Evolutionary conservation across 1,140 invertebrate genomes (phyloP).

Genomic region (Nilaparvata lugens): DNA sequence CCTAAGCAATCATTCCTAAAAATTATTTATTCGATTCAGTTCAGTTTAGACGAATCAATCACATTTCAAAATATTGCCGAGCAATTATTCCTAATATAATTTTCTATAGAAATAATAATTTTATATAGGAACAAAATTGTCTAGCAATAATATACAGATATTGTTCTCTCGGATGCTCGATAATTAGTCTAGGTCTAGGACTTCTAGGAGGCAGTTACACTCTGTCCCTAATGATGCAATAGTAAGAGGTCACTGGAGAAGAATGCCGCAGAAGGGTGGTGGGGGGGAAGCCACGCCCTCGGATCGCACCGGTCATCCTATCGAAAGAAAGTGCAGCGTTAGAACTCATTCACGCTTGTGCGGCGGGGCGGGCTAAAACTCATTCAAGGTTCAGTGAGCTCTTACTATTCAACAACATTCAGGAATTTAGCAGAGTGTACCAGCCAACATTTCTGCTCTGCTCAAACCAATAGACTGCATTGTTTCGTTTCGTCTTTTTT

Average conservation of each 20-base stretch:
- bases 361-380: background rate
- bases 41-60: no score
- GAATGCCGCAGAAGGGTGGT: background rate
- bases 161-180: background rate
- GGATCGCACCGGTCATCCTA: conserved; percentile 3
- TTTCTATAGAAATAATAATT: no score
- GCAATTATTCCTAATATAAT: no score
- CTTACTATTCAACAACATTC: background rate
- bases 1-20: no score
- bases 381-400: conserved; percentile 4
- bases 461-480: no score
- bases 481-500: no score
- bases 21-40: no score
- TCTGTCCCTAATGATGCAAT: conserved; percentile 7
- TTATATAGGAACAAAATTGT: conserved; percentile 3
- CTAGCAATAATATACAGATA: conserved; percentile 1
- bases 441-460: background rate
- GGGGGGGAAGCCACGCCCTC: background rate
- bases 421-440: background rate
- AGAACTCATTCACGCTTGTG: background rate
- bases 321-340: background rate
- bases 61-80: no score
- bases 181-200: background rate
- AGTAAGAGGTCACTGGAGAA: conserved; percentile 9
- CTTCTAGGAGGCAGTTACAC: background rate